Evolutionary conservation across 1,140 invertebrate genomes (phyloP).

Genomic region (Zaprionus nigranus): DNA sequence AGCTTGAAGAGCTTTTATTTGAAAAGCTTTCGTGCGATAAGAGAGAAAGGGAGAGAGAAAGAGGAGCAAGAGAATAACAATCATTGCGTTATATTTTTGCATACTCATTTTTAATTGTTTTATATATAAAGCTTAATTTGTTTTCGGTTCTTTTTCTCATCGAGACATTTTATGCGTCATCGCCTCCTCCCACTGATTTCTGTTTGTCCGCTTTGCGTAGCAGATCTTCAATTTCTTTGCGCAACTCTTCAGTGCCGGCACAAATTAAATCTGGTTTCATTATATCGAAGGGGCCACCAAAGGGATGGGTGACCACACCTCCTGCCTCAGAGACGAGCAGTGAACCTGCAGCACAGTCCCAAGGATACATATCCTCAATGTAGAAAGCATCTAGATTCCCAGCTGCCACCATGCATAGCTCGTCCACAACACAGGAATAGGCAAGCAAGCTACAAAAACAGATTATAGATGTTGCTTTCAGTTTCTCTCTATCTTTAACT

Average conservation of each 20-base stretch:
- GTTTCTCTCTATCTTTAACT: conserved; percentile 9
- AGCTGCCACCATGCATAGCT: conserved; percentile 90
- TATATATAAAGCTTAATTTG: conserved; percentile 45
- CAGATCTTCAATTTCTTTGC: conserved; percentile 71
- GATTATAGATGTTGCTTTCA: not conserved
- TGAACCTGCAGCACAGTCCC: conserved; percentile 89
- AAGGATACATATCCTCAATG: conserved; percentile 89
- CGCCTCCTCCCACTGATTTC: conserved; percentile 68
- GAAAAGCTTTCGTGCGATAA: not conserved
- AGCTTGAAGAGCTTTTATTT: conserved; percentile 6
- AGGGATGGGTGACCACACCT: conserved; percentile 85
- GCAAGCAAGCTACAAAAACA: conserved; percentile 60
- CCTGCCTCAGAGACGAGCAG: conserved; percentile 92
- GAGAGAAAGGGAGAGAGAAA: not conserved
- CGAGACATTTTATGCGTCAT: conserved; percentile 33
- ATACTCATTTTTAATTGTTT: conserved; percentile 39
- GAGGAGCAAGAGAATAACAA: not conserved
- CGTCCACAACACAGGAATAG: conserved; percentile 76
- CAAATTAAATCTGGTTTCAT: conserved; percentile 88
- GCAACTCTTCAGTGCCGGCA: conserved; percentile 85
- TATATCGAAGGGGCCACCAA: conserved; percentile 88
- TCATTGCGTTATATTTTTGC: conserved; percentile 32
- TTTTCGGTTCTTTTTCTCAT: conserved; percentile 26
- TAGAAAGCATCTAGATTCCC: conserved; percentile 90
- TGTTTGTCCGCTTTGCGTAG: conserved; percentile 69